Evolutionary conservation across 2,888 invertebrate species (phyloP).

Genomic region (Archips xylosteana): DNA sequence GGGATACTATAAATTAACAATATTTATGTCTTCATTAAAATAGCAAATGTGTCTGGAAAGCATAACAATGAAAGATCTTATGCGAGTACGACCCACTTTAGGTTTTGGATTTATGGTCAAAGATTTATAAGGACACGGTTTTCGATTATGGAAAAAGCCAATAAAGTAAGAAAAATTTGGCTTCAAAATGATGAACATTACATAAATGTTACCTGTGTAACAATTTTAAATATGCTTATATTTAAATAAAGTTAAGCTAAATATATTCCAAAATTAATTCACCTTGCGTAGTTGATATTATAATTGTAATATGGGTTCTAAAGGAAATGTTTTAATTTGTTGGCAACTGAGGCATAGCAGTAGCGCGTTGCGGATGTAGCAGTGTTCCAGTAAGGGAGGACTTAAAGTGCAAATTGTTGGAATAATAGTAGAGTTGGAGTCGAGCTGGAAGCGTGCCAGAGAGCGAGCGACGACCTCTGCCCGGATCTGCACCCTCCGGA

Average conservation of each 20-base stretch:
- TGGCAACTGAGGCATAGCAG: conserved; percentile 22
- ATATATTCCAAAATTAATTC: not conserved
- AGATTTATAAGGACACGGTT: conserved; percentile 23
- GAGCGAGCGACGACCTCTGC: conserved; percentile 63
- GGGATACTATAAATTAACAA: conserved; percentile 21
- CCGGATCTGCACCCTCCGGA: conserved; percentile 43
- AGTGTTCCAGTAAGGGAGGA: conserved; percentile 42
- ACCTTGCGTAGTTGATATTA: conserved; percentile 9
- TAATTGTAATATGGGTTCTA: conserved; percentile 8
- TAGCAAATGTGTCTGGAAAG: conserved; percentile 11
- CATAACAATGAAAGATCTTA: conserved; percentile 3
- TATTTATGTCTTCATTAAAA: conserved; percentile 24
- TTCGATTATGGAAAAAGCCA: not conserved
- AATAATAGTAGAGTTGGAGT: conserved; percentile 63
- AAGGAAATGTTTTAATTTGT: conserved; percentile 24
- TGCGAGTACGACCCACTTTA: conserved; percentile 6
- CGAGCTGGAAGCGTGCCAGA: conserved; percentile 67
- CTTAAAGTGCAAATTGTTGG: conserved; percentile 66
- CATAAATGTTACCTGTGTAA: not conserved
- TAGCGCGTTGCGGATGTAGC: conserved; percentile 40
- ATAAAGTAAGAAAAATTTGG: not conserved
- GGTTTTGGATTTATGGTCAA: conserved; percentile 12
- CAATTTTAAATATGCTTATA: not conserved
- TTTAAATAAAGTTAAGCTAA: conserved; percentile 1
- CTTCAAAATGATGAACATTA: not conserved